phyloP scores from a whole-genome alignment of 2,888 invertebrate species.

The Epinotia ramella region DNA sequence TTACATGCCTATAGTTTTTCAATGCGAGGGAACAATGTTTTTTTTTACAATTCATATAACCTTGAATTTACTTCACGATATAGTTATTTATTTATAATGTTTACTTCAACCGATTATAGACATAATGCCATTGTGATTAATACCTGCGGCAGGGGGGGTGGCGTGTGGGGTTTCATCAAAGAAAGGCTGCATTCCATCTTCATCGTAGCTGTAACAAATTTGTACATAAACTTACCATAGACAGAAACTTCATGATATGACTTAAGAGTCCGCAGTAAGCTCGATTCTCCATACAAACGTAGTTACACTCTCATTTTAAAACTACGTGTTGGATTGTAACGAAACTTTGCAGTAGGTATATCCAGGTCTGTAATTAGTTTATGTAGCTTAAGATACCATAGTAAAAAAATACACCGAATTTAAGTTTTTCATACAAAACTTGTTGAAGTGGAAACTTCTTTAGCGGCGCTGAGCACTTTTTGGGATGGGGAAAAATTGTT shows the following conservation, averaged over 20 bases:
- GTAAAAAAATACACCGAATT: no score
- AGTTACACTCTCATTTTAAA: no score
- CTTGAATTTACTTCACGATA: neutral
- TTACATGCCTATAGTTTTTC: constrained; percentile 37
- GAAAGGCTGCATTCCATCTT: constrained; percentile 82
- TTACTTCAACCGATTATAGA: neutral
- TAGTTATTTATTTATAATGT: neutral
- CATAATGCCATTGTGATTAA: constrained; percentile 28
- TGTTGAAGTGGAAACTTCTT: no score
- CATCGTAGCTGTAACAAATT: constrained; percentile 71
- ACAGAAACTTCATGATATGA: neutral
- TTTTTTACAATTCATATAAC: neutral
- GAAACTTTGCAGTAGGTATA: no score
- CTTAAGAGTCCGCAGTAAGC: no score
- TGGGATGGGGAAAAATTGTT: no score
- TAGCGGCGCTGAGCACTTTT: no score
- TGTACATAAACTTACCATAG: neutral
- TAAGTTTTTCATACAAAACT: no score
- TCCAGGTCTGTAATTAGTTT: no score
- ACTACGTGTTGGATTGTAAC: no score
- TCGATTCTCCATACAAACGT: no score
- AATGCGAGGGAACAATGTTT: constrained; percentile 43
- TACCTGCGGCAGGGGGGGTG: constrained; percentile 80
- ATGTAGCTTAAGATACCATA: no score
- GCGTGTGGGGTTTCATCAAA: constrained; percentile 82